Conservation (phyloP, 2,113 vertebrate genomes). For the Clarias macrocephalus region DNA sequence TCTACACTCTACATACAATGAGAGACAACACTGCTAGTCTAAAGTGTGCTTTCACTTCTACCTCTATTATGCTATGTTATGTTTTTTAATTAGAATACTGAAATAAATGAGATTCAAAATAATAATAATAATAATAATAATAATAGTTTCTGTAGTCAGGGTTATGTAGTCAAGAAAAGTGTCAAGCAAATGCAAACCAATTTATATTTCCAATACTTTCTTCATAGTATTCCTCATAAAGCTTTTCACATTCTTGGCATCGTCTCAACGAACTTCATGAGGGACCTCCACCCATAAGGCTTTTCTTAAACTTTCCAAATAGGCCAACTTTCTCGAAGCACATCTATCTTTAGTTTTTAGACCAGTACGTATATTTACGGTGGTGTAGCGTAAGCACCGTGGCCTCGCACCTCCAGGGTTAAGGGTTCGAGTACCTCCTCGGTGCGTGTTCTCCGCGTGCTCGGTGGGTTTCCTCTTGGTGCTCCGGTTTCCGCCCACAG, state of each 20-base stretch:
- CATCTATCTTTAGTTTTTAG: background rate
- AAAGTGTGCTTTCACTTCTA: too few relatives aligned
- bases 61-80: background rate
- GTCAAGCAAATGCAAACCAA: background rate
- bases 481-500: too few relatives aligned
- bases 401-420: too few relatives aligned
- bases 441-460: too few relatives aligned
- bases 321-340: background rate
- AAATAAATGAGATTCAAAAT: background rate
- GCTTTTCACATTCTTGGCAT: background rate
- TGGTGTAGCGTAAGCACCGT: too few relatives aligned
- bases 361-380: background rate
- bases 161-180: background rate
- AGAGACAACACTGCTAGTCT: background rate
- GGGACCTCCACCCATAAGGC: background rate
- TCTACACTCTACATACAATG: too few relatives aligned
- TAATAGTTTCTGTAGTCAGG: background rate
- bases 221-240: background rate
- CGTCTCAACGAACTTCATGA: background rate
- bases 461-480: too few relatives aligned
- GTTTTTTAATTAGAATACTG: background rate
- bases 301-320: background rate
- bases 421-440: too few relatives aligned
- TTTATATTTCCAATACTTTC: background rate
- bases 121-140: background rate